phyloP scores from a whole-genome alignment of 2,888 invertebrate species.

The Emmelina monodactyla region DNA sequence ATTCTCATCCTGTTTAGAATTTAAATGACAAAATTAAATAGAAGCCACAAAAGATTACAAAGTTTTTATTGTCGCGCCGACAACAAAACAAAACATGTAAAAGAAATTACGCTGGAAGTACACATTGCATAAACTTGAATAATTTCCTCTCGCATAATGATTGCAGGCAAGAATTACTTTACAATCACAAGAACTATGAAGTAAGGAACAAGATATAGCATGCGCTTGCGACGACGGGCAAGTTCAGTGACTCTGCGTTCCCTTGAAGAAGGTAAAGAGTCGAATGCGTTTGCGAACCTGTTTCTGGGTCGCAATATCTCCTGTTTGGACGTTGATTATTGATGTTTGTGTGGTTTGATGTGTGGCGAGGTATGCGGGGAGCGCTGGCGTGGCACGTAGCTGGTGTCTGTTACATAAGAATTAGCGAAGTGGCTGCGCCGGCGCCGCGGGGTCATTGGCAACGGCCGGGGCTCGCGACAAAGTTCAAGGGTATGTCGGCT shows the following conservation, averaged over 20 bases:
- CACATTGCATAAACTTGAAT: slow-evolving; percentile 4
- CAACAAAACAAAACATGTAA: background rate
- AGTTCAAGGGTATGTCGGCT: slow-evolving; percentile 60
- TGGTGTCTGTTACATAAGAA: slow-evolving; percentile 56
- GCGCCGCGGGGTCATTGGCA: slow-evolving; percentile 70
- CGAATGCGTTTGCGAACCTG: slow-evolving; percentile 54
- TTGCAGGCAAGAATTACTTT: slow-evolving; percentile 39
- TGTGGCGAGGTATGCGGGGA: slow-evolving; percentile 35
- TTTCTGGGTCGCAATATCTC: slow-evolving; percentile 51
- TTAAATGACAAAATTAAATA: no score
- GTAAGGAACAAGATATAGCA: slow-evolving; percentile 47
- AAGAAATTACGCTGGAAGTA: background rate
- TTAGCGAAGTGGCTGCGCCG: slow-evolving; percentile 49
- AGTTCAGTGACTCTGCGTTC: slow-evolving; percentile 60
- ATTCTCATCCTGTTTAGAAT: no score
- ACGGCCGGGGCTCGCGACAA: slow-evolving; percentile 66
- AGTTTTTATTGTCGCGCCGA: background rate
- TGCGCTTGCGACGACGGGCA: slow-evolving; percentile 52
- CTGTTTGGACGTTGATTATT: slow-evolving; percentile 29
- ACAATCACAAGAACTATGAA: slow-evolving; percentile 56
- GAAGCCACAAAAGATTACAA: no score
- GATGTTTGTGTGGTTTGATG: slow-evolving; percentile 21
- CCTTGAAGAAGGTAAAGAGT: slow-evolving; percentile 54
- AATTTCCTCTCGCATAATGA: slow-evolving; percentile 21
- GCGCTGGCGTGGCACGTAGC: slow-evolving; percentile 34